phyloP scores from a whole-genome alignment of 1,140 invertebrate genomes.

The Hydropsyche tenuis region DNA sequence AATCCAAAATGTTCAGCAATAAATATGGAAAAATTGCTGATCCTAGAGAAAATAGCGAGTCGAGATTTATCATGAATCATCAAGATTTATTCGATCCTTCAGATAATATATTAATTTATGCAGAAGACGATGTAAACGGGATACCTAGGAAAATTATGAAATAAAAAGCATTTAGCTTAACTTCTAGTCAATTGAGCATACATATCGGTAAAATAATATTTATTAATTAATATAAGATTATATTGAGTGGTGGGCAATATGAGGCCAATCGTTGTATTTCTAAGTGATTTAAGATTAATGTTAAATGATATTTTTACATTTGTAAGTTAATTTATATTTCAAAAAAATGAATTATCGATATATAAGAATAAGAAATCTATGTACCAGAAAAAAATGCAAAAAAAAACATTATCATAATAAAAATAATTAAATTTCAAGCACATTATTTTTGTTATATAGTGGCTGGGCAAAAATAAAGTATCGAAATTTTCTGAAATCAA shows the following conservation, averaged over 20 bases:
- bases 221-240: not conserved
- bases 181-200: not conserved
- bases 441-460: constrained; percentile 20
- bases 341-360: not conserved
- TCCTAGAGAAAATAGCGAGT: not conserved
- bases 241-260: not conserved
- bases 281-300: constrained; percentile 4
- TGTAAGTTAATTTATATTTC: constrained; percentile 6
- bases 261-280: constrained; percentile 16
- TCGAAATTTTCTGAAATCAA: not conserved
- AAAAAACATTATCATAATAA: too few species aligned
- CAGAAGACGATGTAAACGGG: not conserved
- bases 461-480: constrained; percentile 24
- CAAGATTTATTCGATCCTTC: not conserved
- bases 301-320: constrained; percentile 25
- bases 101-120: constrained; percentile 14
- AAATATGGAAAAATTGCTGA: not conserved
- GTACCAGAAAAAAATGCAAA: not conserved
- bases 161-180: not conserved
- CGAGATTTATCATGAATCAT: not conserved
- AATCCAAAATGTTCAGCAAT: not conserved
- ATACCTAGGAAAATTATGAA: not conserved
- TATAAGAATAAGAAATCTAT: not conserved
- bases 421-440: not conserved
- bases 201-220: constrained; percentile 6